A percentile compares a stretch with the other conserved stretches of the same genome.
Evolutionary conservation across 2,888 invertebrate species (phyloP).

Genomic region (Nephrotoma appendiculata): DNA sequence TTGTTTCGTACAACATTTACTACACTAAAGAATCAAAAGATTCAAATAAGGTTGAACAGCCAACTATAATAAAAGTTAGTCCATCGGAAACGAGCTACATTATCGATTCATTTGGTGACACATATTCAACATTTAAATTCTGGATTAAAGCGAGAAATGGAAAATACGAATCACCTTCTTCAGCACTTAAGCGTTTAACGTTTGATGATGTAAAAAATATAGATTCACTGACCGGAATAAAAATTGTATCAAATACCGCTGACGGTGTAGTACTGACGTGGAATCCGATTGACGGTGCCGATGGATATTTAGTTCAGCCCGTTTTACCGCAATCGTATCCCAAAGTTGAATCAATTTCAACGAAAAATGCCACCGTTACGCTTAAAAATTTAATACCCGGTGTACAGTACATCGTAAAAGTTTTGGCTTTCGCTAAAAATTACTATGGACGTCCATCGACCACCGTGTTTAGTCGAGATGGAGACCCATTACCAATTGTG

Average conservation of each 20-base stretch:
- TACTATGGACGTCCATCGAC: conserved; percentile 30
- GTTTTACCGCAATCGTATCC: conserved; percentile 42
- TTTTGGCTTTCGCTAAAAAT: conserved; percentile 37
- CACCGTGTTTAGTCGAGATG: conserved; percentile 29
- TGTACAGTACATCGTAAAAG: conserved; percentile 34
- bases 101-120: conserved; percentile 14
- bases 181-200: conserved; percentile 39
- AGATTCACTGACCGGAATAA: conserved; percentile 42
- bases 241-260: conserved; percentile 34
- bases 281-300: conserved; percentile 41
- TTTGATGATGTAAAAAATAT: conserved; percentile 53
- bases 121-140: conserved; percentile 18
- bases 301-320: conserved; percentile 42
- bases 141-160: conserved; percentile 44
- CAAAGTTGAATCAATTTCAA: conserved; percentile 29
- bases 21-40: conserved; percentile 46
- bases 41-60: conserved; percentile 12
- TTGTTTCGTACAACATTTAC: conserved; percentile 47
- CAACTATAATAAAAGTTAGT: background rate
- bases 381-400: conserved; percentile 31
- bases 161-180: conserved; percentile 43
- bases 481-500: conserved; percentile 22
- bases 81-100: conserved; percentile 11
- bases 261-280: conserved; percentile 43
- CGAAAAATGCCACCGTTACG: conserved; percentile 33